Evolutionary conservation across 2,888 invertebrate genomes (phyloP).

Genomic region (Papilio elwesi): DNA sequence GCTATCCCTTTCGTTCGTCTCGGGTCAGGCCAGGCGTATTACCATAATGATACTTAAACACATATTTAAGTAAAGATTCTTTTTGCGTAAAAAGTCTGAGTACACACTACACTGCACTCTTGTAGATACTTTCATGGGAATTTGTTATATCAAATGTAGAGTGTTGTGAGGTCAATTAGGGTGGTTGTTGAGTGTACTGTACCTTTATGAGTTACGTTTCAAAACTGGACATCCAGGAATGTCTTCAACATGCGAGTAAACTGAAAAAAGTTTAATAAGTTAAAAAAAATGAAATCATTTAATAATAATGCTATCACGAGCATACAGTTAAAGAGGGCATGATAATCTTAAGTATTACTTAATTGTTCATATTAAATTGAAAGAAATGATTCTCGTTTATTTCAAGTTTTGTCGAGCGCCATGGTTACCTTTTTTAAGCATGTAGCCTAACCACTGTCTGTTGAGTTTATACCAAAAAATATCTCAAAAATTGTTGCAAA

Average conservation of each 20-base stretch:
- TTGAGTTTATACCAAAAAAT: too few relatives aligned
- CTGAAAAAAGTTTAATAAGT: constrained; percentile 56
- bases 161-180: constrained; percentile 21
- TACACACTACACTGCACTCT: constrained; percentile 47
- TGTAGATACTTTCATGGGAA: constrained; percentile 40
- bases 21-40: constrained; percentile 78
- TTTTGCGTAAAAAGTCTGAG: constrained; percentile 74
- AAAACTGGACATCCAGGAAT: constrained; percentile 60
- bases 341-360: too few relatives aligned
- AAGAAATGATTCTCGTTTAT: too few relatives aligned
- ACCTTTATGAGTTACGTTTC: constrained; percentile 23
- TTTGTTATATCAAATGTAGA: constrained; percentile 25
- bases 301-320: too few relatives aligned
- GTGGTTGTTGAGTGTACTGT: constrained; percentile 20
- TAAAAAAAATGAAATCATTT: not conserved
- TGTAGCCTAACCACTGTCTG: too few relatives aligned
- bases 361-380: too few relatives aligned
- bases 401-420: too few relatives aligned
- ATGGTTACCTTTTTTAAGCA: too few relatives aligned
- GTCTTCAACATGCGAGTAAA: constrained; percentile 68
- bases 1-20: constrained; percentile 62
- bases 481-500: too few relatives aligned
- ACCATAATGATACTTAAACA: constrained; percentile 83
- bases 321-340: too few relatives aligned
- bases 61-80: constrained; percentile 81